phyloP scores from a whole-genome alignment of 2,888 invertebrate species.

The Temnothorax ravouxi region DNA sequence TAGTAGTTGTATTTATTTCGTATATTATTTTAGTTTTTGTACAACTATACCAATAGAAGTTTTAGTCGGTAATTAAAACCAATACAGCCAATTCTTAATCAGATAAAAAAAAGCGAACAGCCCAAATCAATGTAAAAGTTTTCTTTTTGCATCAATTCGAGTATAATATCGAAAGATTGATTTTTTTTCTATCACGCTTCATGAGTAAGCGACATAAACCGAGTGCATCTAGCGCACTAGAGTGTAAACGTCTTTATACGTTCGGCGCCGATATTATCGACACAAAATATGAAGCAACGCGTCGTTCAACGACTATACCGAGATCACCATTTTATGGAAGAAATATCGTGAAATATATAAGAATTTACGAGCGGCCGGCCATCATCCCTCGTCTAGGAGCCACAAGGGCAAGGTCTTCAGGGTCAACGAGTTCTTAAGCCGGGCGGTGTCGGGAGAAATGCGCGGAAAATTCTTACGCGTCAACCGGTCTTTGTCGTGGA shows the following conservation, averaged over 20 bases:
- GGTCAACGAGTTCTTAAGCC: slow-evolving; percentile 56
- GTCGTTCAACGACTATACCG: background rate
- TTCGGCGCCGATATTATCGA: background rate
- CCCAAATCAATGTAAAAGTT: background rate
- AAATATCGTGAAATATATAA: slow-evolving; percentile 5
- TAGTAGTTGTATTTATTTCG: too few species aligned
- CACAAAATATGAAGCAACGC: background rate
- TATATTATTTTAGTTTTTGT: too few species aligned
- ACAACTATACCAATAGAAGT: too few species aligned
- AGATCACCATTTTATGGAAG: slow-evolving; percentile 25
- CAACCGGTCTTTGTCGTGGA: slow-evolving; percentile 21
- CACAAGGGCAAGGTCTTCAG: slow-evolving; percentile 62
- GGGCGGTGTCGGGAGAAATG: slow-evolving; percentile 37
- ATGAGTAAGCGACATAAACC: background rate
- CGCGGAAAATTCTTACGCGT: slow-evolving; percentile 59
- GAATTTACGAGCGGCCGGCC: slow-evolving; percentile 46
- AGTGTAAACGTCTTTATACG: slow-evolving; percentile 14
- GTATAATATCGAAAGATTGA: background rate
- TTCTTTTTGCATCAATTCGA: background rate
- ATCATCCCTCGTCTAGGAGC: slow-evolving; percentile 33
- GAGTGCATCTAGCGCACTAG: background rate
- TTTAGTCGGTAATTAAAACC: background rate
- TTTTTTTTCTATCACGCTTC: background rate
- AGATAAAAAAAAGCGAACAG: background rate
- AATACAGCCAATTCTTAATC: background rate